These are phyloP conservation scores for Pseudoatta argentina DNA, from an alignment of 1,140 invertebrate genomes.

Conservation along the genomic window DNA sequence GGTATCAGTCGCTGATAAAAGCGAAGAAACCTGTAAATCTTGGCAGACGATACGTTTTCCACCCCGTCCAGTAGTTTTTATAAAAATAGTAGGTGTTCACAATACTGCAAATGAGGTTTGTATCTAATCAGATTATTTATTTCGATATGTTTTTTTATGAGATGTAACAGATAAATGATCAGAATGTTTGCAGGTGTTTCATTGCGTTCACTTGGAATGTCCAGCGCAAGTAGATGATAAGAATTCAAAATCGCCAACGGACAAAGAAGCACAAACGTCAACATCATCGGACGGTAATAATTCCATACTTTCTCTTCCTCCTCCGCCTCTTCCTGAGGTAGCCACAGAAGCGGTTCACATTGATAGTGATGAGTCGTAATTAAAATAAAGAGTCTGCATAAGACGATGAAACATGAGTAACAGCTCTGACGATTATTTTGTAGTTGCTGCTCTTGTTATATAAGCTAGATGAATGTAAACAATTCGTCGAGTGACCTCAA, in stretches of 20 bases:
- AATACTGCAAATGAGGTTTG: constrained; percentile 98
- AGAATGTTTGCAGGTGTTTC: constrained; percentile 92
- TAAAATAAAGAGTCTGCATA: neutral
- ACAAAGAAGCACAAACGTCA: constrained; percentile 68
- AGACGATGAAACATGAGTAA: constrained; percentile 4
- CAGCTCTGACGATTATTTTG: constrained; percentile 14
- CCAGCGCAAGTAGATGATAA: constrained; percentile 89
- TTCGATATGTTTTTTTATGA: neutral
- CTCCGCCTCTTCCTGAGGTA: constrained; percentile 75
- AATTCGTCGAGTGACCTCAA: constrained; percentile 45
- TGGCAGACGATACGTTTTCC: constrained; percentile 97
- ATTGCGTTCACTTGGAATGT: constrained; percentile 99
- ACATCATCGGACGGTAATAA: constrained; percentile 22
- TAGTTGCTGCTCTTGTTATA: constrained; percentile 25
- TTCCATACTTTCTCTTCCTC: constrained; percentile 30
- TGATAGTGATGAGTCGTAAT: constrained; percentile 78
- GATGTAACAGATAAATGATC: neutral
- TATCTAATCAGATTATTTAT: constrained; percentile 15
- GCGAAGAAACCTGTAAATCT: constrained; percentile 92
- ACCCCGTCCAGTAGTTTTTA: constrained; percentile 95
- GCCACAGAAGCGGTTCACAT: constrained; percentile 81
- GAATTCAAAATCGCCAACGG: constrained; percentile 71
- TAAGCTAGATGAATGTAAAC: constrained; percentile 25
- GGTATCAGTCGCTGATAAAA: constrained; percentile 94
- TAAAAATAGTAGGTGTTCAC: constrained; percentile 97